These are phyloP conservation scores for Dynastes tityus DNA, from an alignment of 2,888 invertebrate genomes.

Conservation along the genomic window DNA sequence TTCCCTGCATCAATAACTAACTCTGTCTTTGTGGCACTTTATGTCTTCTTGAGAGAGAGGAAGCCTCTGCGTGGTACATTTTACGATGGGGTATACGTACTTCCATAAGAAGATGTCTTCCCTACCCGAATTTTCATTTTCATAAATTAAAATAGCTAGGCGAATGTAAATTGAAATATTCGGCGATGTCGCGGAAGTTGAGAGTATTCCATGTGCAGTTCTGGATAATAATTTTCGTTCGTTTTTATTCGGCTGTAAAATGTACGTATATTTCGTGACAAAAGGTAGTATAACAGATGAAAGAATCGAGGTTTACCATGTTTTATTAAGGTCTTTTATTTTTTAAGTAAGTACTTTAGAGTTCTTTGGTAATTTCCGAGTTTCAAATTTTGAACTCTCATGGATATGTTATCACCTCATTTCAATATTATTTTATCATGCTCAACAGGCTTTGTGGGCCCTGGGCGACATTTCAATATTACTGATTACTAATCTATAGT, in stretches of 20 bases:
- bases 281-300: too few species aligned
- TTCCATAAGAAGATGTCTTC: constrained; percentile 25
- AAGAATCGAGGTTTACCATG: too few species aligned
- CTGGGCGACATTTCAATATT: too few species aligned
- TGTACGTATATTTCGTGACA: background rate
- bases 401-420: too few species aligned
- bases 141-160: constrained; percentile 33
- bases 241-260: background rate
- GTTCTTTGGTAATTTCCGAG: too few species aligned
- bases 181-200: background rate
- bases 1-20: constrained; percentile 47
- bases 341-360: too few species aligned
- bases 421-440: too few species aligned
- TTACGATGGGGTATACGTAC: constrained; percentile 22
- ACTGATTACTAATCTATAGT: too few species aligned
- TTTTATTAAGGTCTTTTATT: too few species aligned
- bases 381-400: too few species aligned
- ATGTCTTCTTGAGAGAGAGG: constrained; percentile 30
- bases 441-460: too few species aligned
- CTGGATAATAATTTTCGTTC: background rate
- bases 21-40: constrained; percentile 43
- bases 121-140: constrained; percentile 28
- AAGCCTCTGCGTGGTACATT: constrained; percentile 21
- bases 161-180: constrained; percentile 2
- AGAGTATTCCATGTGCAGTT: background rate